A percentile compares a stretch with the other conserved stretches of the same genome.
Evolutionary conservation across 2,113 vertebrate genomes (phyloP).

Genomic region (Antidorcas marsupialis): DNA sequence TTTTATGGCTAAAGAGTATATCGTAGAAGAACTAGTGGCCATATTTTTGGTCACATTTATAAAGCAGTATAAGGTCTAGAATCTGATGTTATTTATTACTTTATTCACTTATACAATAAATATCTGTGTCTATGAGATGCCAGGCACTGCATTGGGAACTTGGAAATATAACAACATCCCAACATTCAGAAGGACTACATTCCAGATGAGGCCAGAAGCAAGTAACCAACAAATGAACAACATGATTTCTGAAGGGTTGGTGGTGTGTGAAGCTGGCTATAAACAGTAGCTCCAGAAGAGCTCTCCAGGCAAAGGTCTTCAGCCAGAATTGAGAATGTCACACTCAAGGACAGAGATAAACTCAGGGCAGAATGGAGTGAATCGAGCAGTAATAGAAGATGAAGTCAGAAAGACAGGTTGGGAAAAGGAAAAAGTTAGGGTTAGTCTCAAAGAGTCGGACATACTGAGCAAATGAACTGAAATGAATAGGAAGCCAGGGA

Average conservation of each 20-base stretch:
- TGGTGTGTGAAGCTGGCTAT: not conserved
- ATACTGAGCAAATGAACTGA: not conserved
- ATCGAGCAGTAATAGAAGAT: not conserved
- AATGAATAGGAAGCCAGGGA: not conserved
- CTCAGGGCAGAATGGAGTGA: not conserved
- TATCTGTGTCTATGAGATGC: not conserved
- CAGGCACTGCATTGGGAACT: not conserved
- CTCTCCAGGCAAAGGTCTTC: not conserved
- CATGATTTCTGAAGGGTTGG: not conserved
- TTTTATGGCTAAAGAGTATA: not conserved
- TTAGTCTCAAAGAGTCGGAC: not conserved
- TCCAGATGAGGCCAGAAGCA: not conserved
- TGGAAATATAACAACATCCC: not conserved
- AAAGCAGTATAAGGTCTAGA: not conserved
- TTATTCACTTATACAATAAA: not conserved
- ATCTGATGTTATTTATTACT: not conserved
- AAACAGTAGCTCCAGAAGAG: not conserved
- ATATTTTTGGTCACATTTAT: not conserved
- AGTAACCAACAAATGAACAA: not conserved
- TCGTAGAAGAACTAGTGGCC: not conserved
- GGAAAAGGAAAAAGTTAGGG: not conserved
- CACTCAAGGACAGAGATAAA: not conserved
- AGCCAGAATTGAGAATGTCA: not conserved
- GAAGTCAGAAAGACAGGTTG: not conserved
- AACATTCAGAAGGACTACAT: not conserved